Evolutionary conservation across 2,888 invertebrate species (phyloP).

Genomic region (Ochlodes sylvanus): DNA sequence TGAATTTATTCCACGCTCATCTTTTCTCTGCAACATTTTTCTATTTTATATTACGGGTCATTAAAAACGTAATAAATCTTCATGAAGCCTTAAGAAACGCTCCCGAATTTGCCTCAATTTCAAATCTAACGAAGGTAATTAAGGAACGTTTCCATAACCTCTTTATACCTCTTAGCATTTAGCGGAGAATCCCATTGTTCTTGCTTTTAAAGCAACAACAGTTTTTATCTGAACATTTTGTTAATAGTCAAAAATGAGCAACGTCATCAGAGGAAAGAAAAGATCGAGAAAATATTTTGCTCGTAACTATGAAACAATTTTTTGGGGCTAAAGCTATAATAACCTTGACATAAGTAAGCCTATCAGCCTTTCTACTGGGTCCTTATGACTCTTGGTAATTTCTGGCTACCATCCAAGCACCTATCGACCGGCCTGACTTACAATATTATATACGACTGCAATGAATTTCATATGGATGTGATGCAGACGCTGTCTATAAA

Average conservation of each 20-base stretch:
- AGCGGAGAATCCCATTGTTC: slow-evolving; percentile 31
- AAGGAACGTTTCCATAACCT: slow-evolving; percentile 35
- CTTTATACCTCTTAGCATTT: slow-evolving; percentile 25
- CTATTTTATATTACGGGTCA: not conserved
- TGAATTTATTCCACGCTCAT: slow-evolving; percentile 8
- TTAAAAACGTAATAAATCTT: slow-evolving; percentile 21
- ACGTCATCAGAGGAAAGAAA: slow-evolving; percentile 19
- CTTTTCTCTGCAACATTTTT: not conserved
- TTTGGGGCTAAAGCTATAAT: slow-evolving; percentile 12
- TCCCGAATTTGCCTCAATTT: slow-evolving; percentile 33
- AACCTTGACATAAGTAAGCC: slow-evolving; percentile 45
- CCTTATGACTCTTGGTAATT: slow-evolving; percentile 39
- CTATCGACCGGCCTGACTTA: slow-evolving; percentile 57
- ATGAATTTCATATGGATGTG: slow-evolving; percentile 50
- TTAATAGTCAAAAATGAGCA: slow-evolving; percentile 27
- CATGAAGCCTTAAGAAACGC: slow-evolving; percentile 15
- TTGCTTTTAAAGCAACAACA: slow-evolving; percentile 28
- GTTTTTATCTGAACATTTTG: slow-evolving; percentile 27
- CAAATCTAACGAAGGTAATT: slow-evolving; percentile 34
- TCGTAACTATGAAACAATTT: slow-evolving; percentile 17
- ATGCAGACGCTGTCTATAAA: slow-evolving; percentile 24
- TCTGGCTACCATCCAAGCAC: slow-evolving; percentile 62
- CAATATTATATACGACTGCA: slow-evolving; percentile 49
- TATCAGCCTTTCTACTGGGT: slow-evolving; percentile 37
- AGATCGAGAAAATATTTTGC: not conserved